Evolutionary conservation across 2,113 vertebrate genomes (phyloP), one percentile per base, ranked within the genome.

Genomic region (Bambusicola thoracicus): DNA sequence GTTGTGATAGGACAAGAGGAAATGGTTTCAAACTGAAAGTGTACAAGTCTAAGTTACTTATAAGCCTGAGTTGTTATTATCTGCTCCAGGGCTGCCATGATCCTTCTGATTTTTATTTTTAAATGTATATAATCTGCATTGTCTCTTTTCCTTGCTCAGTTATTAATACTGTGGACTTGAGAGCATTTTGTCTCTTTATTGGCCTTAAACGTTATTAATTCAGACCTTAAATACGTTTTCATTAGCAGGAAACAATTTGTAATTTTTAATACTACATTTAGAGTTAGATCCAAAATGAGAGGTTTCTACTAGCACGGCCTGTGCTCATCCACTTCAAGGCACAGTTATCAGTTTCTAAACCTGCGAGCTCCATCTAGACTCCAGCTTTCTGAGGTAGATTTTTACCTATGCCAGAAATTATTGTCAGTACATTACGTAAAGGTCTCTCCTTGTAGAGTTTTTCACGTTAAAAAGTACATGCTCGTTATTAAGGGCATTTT

Each of bases 231-330:
- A 22, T 66, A 9, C 34, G 5, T 81, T 85, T 67, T 2, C 73
- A 11, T 63, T 59, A 87, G 14, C 19, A 56, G 70, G 25, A 30
- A 67, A 21, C 18, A 58, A 69, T 18, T 25, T 36, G 9, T 43
- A 48, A 16, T 19, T 73, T 89, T 69, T n/a, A 48, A 2, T 58
- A 3, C 16, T 77, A n/a, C 22, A 32, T n/a, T 40, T 56, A 6
- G 11, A 29, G 56, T 44, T 69, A 44, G 32, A 4, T 80, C 25
- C 36, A 38, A 73, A 5, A 13, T 36, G 79, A 63, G 55, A 69
- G 55, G 12, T 53, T 1, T 2, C 0, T 2, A 16, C 11, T 21
- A 40, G 2, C 30, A 10, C 20, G 30, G 29, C 51, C 21, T 56
- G 34, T 53, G 40, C 43, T 72, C 53, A 49, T 38, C 48, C 30